Evolutionary conservation across 1,140 invertebrate species (phyloP), one percentile per base, ranked within the genome.

Genomic region (Agrilus planipennis): DNA sequence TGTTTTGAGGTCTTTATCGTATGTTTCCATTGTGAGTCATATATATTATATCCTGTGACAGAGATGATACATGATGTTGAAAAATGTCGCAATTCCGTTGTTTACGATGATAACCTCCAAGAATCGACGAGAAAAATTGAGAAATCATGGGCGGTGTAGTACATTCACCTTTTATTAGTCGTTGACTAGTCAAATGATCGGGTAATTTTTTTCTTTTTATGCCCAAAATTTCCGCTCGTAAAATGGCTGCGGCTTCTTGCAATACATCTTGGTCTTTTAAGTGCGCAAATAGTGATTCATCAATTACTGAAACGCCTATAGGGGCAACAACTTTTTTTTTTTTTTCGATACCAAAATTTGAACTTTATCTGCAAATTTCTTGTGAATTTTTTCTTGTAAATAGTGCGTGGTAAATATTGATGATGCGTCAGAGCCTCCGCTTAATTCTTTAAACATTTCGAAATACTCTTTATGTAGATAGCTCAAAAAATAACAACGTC

Each of bases 1-100:
- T 54, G 51, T 36, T 56, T 53, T 2, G 28, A 42, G 1, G 50
- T 51, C 46, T 55, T 56, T 16, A 50, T n/a, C 6, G 0, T n/a
- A n/a, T n/a, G 19, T 10, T 6, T 11, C 7, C 52, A 20, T 17
- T 39, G 3, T 22, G 12, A 6, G 20, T 27, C 17, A 6, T 21
- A 22, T 37, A 37, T 12, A 37, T 37, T 15, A 23, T 23, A 17
- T 37, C 34, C 15, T 37, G 34, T 15, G 19, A 4, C 10, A 37
- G 16, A n/a, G 34, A 37, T n/a, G 27, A 29, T n/a, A 29, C 12
- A 22, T 22, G 7, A 4, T 15, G 10, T 23, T 36, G 10, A n/a
- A n/a, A 5, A 18, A 22, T 20, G 3, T 22, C 23, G 10, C 6
- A 14, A 36, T 15, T 36, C 23, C 17, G 34, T 36, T 15, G 19